phyloP scores from a whole-genome alignment of 1,140 invertebrate species.

The Bombus consobrinus region DNA sequence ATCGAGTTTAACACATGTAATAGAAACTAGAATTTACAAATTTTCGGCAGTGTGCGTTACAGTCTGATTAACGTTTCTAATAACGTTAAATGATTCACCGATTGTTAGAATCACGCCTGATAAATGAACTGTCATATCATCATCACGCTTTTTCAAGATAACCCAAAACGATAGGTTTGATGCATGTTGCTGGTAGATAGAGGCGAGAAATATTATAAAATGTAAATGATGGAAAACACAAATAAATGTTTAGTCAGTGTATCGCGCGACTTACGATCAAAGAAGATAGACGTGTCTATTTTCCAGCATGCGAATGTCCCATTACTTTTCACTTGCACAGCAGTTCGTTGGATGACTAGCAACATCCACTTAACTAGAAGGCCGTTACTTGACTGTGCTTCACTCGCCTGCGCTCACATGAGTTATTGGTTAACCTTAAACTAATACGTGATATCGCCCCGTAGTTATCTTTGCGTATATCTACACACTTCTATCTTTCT shows the following conservation, averaged over 20 bases:
- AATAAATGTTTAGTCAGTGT: not conserved
- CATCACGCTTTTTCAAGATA: not conserved
- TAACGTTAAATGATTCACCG: no score
- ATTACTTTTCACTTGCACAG: constrained; percentile 34
- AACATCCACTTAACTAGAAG: constrained; percentile 11
- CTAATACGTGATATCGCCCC: constrained; percentile 34
- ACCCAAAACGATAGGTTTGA: not conserved
- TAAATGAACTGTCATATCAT: not conserved
- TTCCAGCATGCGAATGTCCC: constrained; percentile 26
- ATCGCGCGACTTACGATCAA: constrained; percentile 27
- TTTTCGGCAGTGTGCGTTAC: not conserved
- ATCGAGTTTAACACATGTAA: not conserved
- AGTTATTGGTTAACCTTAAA: constrained; percentile 57
- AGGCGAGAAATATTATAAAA: not conserved
- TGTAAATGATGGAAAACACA: not conserved
- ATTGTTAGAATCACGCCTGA: not conserved
- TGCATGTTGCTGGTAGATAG: no score
- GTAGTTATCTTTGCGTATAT: not conserved
- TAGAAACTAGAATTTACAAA: not conserved
- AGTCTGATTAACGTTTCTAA: no score
- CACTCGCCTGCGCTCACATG: constrained; percentile 4
- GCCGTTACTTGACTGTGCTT: constrained; percentile 39
- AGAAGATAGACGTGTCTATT: not conserved
- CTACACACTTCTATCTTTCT: not conserved
- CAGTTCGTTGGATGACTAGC: not conserved